Evolutionary conservation across 2,113 vertebrate genomes (phyloP).

Genomic region (Seriola quinqueradiata): DNA sequence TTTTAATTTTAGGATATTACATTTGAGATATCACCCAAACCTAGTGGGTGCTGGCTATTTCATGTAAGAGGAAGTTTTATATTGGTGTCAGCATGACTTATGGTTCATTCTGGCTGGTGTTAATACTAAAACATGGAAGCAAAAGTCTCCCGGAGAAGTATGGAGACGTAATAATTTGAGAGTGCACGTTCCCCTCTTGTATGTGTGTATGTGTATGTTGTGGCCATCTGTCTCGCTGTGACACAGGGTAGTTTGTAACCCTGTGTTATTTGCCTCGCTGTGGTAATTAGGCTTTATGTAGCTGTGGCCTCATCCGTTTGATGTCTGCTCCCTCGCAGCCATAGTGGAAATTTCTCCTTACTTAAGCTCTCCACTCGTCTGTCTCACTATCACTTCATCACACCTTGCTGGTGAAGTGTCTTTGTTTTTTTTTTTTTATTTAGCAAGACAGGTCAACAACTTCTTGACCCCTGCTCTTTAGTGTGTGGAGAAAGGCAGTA

Average conservation of each 20-base stretch:
- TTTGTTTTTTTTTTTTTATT: constrained; percentile 1
- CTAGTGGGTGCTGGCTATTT: background rate
- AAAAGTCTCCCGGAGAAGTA: constrained; percentile 13
- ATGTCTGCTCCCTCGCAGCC: constrained; percentile 9
- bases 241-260: constrained; percentile 50
- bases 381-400: constrained; percentile 16
- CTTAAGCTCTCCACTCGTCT: background rate
- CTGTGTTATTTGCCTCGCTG: constrained; percentile 21
- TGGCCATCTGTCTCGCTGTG: constrained; percentile 35
- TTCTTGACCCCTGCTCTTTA: constrained; percentile 54
- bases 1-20: background rate
- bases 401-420: constrained; percentile 2
- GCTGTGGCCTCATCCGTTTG: constrained; percentile 3
- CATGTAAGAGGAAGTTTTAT: background rate
- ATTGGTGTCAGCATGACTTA: background rate
- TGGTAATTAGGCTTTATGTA: constrained; percentile 38
- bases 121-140: constrained; percentile 37
- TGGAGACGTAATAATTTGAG: background rate
- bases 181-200: background rate
- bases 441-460: constrained; percentile 47
- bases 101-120: background rate
- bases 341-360: constrained; percentile 42
- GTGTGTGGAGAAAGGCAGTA: constrained; percentile 21
- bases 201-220: background rate
- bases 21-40: too few species aligned